Evolutionary conservation across 2,888 invertebrate genomes (phyloP).

Genomic region (Chloroclysta siterata): DNA sequence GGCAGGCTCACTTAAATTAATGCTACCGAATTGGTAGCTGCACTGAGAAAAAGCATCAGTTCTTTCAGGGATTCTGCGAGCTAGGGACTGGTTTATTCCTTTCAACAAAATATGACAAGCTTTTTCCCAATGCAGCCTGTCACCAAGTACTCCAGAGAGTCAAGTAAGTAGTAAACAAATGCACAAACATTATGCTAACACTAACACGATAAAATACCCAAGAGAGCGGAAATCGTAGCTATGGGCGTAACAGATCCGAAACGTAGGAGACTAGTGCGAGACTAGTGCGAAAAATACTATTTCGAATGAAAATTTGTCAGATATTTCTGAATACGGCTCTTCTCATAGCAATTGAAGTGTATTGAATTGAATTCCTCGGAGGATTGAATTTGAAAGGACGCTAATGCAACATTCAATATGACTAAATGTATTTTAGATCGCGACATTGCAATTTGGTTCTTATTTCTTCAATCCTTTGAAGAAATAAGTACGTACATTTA

Average conservation of each 20-base stretch:
- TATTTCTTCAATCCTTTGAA: no score
- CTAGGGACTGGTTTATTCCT: constrained; percentile 5
- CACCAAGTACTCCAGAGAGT: constrained; percentile 26
- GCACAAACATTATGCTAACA: constrained; percentile 59
- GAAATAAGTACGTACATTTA: constrained; percentile 1
- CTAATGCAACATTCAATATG: constrained; percentile 10
- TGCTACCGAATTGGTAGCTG: constrained; percentile 13
- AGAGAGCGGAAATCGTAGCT: constrained; percentile 33
- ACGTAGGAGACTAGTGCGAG: background rate
- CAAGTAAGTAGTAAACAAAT: constrained; percentile 61
- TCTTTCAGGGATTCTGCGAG: constrained; percentile 14
- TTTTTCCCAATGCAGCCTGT: constrained; percentile 19
- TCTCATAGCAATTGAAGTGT: constrained; percentile 4
- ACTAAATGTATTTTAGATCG: background rate
- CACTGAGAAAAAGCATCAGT: constrained; percentile 22
- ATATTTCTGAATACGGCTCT: constrained; percentile 13
- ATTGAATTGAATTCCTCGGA: constrained; percentile 15
- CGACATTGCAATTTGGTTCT: background rate
- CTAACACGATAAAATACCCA: constrained; percentile 72
- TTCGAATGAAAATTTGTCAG: constrained; percentile 19
- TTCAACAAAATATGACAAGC: constrained; percentile 17
- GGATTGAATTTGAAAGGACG: constrained; percentile 17
- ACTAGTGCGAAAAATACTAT: background rate
- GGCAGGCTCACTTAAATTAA: constrained; percentile 4
- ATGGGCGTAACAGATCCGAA: constrained; percentile 15